Evolutionary conservation across 2,797 vertebrate species (phyloP), one percentile per base, ranked within the genome.

Genomic region (Oryzias sinensis): DNA sequence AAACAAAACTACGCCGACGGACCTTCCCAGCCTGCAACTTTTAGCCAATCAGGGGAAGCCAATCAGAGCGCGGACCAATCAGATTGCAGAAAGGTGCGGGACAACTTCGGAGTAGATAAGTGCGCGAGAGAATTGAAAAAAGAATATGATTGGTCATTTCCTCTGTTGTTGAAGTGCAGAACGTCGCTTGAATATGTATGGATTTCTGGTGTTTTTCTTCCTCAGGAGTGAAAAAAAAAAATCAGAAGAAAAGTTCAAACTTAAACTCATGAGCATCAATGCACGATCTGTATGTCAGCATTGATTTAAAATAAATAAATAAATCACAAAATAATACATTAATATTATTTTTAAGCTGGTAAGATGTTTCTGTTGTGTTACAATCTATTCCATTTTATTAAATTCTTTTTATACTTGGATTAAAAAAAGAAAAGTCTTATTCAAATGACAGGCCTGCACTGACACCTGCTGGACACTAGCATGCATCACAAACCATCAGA

Each of bases 1-100:
- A 76, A 84, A 79, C 74, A 70, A 80, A 77, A 74, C 61, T 65
- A 60, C 43, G 46, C 5, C 17, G 53, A 62, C 18, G 0, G 56
- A 56, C 57, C 6, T 52, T 52, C 59, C 57, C 68, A 47, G 67
- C n/a, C 1, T 43, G 8, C 6, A 88, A 85, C 87, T 81, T 78
- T 72, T 55, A 49, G 24, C 88, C 87, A 88, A 90, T 87, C 84
- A 84, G 45, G 64, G 5, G 53, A 46, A 76, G 61, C 81, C 83
- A 88, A 87, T 87, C 85, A 86, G 74, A 18, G 45, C 9, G 47
- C 17, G 0, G 69, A 15, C 87, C 87, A 88, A 87, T 79, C 76
- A 74, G 40, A 6, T 62, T 7, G 16, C 54, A 22, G 65, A 40
- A 77, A 5, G 25, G 41, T 9, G 53, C 42, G 8, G 59, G 67